phyloP scores from a whole-genome alignment of 1,140 invertebrate genomes.

The Aradophagus sp. region DNA sequence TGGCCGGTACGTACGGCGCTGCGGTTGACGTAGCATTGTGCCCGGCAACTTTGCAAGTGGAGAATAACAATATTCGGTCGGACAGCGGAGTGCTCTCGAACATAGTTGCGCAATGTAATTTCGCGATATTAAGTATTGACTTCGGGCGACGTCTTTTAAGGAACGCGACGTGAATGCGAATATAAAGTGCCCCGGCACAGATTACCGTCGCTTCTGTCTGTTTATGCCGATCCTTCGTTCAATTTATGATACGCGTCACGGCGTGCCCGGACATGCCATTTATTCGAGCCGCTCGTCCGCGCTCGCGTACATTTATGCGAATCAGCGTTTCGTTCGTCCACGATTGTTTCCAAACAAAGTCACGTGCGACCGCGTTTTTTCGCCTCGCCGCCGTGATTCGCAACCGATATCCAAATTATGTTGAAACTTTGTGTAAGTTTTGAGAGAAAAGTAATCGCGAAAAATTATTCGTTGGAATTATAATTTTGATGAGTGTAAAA shows the following conservation, averaged over 20 bases:
- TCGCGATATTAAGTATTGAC: conserved; percentile 47
- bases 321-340: too few relatives aligned
- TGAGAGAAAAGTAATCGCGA: too few relatives aligned
- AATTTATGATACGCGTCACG: conserved; percentile 7
- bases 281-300: too few relatives aligned
- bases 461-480: too few relatives aligned
- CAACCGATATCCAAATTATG: too few relatives aligned
- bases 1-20: conserved; percentile 46
- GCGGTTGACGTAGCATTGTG: conserved; percentile 55
- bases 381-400: too few relatives aligned
- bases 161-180: conserved; percentile 13
- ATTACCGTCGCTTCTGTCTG: conserved; percentile 10
- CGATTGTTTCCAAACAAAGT: too few relatives aligned
- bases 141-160: conserved; percentile 35
- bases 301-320: too few relatives aligned
- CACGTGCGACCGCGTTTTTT: too few relatives aligned
- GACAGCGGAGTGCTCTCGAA: conserved; percentile 46
- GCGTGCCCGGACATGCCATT: too few relatives aligned
- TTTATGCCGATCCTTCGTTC: conserved; percentile 1
- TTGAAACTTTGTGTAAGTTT: too few relatives aligned
- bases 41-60: conserved; percentile 54
- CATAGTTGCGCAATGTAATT: conserved; percentile 51
- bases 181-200: conserved; percentile 36
- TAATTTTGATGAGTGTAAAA: too few relatives aligned
- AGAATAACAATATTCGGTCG: conserved; percentile 57